Base-by-base conservation (phyloP, 1,140 invertebrate species). In the Reticulitermes speratus region DNA sequence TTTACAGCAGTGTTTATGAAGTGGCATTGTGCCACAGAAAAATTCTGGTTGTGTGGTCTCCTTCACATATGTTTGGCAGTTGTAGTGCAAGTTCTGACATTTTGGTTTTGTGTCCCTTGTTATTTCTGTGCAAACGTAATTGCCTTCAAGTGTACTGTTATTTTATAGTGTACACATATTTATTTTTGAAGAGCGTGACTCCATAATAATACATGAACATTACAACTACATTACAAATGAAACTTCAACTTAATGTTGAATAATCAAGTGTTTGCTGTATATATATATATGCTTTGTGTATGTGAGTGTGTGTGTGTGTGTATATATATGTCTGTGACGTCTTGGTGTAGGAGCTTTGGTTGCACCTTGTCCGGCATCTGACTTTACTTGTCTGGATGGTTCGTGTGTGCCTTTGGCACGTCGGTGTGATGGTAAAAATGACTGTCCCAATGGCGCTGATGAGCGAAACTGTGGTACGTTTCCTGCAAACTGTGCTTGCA, bases 391-490 rank as follows among this genome's bases (percentile, higher is more conserved):
- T 89, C 91, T 90, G 85, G 92, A 93, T 89, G 94, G 94, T 44
- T 91, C 94, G 88, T 95, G 95, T 89, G 93, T 95, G 88, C 89
- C 91, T 25, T 91, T 91, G 87, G 90, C 91, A 81, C 91, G 92
- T 69, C 94, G 94, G 89, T 96, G 95, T 88, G 95, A 96, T 89
- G 93, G 94, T 45, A 90, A 91, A 84, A 88, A 89, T 32, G 94
- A 96, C 88, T 96, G 95, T 88, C 88, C 89, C 55, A 96, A 96
- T 90, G 92, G 92, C 86, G 94, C 94, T 3, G 95, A 96, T 89
- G 95, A 96, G 89, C 93, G 94, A 88, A 93, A 84, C 44, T 86
- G 86, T 84, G 85, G 85, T 86, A 86, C 11, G 85, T 82, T 86
- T 45, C 12, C 21, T 83, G 23, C 45, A 48, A 48, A 23, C 59